Percentiles rank a stretch among this genome's conserved stretches.
These are phyloP conservation scores for Drosophila algonquin DNA, from an alignment of 2,888 invertebrate species.

Conservation along the genomic window DNA sequence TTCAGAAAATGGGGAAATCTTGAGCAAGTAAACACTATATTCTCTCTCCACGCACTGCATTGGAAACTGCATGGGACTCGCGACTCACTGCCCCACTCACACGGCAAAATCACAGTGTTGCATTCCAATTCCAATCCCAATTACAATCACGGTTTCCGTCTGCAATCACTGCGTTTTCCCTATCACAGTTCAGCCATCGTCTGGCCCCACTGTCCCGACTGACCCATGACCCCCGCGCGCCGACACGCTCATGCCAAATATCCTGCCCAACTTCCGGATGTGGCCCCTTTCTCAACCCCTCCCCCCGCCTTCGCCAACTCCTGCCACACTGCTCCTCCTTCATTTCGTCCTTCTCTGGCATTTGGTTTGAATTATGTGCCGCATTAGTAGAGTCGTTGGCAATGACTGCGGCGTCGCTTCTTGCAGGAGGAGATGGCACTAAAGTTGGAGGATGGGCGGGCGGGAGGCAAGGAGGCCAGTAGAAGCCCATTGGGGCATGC, in stretches of 20 bases:
- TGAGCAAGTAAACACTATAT: too few species aligned
- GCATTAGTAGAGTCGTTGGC: conserved; percentile 55
- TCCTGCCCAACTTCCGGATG: conserved; percentile 1
- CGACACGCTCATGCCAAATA: conserved; percentile 3
- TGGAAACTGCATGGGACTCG: too few species aligned
- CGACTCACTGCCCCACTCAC: not conserved
- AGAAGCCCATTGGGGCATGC: not conserved
- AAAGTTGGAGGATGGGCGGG: not conserved
- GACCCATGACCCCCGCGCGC: conserved; percentile 3
- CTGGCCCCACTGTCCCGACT: not conserved
- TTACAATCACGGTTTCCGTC: conserved; percentile 34
- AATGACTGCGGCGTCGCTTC: not conserved
- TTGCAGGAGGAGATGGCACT: not conserved
- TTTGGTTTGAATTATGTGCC: conserved; percentile 72
- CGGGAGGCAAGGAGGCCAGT: too few species aligned
- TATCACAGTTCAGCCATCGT: conserved; percentile 6
- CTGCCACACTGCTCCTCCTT: not conserved
- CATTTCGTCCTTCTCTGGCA: conserved; percentile 19
- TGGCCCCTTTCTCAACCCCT: not conserved
- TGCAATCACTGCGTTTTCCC: conserved; percentile 21
- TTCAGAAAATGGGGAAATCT: too few species aligned
- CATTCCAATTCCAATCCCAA: conserved; percentile 12
- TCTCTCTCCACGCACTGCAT: too few species aligned
- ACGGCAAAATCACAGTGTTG: not conserved
- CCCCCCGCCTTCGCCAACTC: not conserved